Evolutionary conservation across 2,888 invertebrate species (phyloP).

Genomic region (Sinopyrophorus schimmeli): DNA sequence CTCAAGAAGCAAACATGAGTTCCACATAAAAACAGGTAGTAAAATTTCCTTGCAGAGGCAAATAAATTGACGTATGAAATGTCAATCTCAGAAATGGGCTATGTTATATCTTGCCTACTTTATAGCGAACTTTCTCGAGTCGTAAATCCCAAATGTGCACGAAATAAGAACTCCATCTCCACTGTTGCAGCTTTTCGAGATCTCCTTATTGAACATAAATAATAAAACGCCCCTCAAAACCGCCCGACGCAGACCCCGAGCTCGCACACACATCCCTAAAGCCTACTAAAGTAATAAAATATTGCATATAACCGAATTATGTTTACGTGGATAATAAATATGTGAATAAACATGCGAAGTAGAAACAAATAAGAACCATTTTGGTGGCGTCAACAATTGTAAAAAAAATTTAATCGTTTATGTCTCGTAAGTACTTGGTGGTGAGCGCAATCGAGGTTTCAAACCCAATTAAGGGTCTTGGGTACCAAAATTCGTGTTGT

Average conservation of each 20-base stretch:
- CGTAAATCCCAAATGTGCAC: constrained; percentile 31
- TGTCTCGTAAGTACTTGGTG: no score
- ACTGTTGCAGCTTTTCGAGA: constrained; percentile 13
- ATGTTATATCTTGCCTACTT: constrained; percentile 43
- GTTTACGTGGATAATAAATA: no score
- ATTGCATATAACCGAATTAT: no score
- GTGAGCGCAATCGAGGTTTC: no score
- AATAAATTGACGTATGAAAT: constrained; percentile 48
- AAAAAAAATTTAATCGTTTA: no score
- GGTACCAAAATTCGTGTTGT: no score
- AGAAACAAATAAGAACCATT: no score
- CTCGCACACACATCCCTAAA: no score
- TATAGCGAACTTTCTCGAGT: constrained; percentile 42
- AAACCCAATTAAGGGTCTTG: no score
- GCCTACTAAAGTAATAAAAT: no score
- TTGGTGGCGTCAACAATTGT: no score
- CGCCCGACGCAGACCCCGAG: not conserved
- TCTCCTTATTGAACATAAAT: constrained; percentile 13
- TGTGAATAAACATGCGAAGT: no score
- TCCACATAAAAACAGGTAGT: constrained; percentile 36
- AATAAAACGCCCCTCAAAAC: constrained; percentile 2
- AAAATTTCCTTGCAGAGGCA: constrained; percentile 35
- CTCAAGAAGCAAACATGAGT: constrained; percentile 24
- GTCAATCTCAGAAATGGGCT: constrained; percentile 48
- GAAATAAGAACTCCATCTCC: constrained; percentile 29